Evolutionary conservation across 2,113 vertebrate species (phyloP).

Genomic region (Dicerorhinus sumatrensis): DNA sequence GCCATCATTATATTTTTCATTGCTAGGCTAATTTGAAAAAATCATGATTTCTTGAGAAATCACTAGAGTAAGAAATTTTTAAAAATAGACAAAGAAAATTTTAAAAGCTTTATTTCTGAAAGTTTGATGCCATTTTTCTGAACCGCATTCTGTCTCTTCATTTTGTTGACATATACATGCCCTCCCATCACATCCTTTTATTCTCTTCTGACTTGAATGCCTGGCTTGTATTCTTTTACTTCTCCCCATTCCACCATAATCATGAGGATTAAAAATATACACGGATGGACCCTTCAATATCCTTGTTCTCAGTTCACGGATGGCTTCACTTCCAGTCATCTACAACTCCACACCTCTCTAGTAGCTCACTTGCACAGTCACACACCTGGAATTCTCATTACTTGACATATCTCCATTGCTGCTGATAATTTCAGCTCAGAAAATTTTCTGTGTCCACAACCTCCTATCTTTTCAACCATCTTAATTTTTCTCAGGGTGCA

Average conservation of each 20-base stretch:
- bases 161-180: neutral
- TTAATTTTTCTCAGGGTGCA: neutral
- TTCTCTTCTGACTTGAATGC: neutral
- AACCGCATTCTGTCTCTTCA: neutral
- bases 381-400: neutral
- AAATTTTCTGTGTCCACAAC: neutral
- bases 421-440: neutral
- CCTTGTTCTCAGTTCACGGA: neutral
- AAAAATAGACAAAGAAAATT: neutral
- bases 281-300: accelerated
- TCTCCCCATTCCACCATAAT: neutral
- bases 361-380: neutral
- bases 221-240: neutral
- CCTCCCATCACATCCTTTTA: neutral
- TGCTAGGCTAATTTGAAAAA: neutral
- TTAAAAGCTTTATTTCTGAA: neutral
- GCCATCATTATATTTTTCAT: neutral
- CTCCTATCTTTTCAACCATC: neutral
- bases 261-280: neutral
- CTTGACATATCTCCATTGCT: neutral
- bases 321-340: neutral
- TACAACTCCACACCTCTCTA: neutral
- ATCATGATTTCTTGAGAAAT: neutral
- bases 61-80: neutral
- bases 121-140: neutral